phyloP scores from a whole-genome alignment of 2,113 vertebrate genomes.

The Ploceus nigricollis region DNA sequence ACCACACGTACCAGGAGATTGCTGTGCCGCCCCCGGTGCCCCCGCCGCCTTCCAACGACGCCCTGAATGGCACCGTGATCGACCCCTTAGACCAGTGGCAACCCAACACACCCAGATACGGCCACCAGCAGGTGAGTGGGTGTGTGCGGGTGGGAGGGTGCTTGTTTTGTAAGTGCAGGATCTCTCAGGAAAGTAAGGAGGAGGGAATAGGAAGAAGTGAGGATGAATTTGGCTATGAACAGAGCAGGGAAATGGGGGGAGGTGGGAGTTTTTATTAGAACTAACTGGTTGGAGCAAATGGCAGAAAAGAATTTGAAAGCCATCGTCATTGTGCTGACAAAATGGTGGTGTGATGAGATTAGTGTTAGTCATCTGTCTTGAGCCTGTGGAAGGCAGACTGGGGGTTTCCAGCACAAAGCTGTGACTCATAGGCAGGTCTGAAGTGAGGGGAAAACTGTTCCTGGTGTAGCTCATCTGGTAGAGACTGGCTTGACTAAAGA shows the following conservation, averaged over 20 bases:
- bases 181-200: not conserved
- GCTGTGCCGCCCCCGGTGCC: conserved; percentile 84
- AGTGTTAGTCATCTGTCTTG: conserved; percentile 58
- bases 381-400: not conserved
- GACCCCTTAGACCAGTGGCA: conserved; percentile 81
- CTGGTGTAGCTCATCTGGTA: not conserved
- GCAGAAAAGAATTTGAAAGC: not conserved
- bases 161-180: not conserved
- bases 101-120: conserved; percentile 69
- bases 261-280: not conserved
- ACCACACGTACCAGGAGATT: conserved; percentile 86
- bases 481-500: not conserved
- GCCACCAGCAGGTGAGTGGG: conserved; percentile 81
- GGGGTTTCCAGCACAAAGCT: conserved; percentile 24
- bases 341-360: conserved; percentile 2
- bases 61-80: conserved; percentile 86
- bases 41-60: conserved; percentile 84
- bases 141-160: accelerated
- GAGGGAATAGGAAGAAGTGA: not conserved
- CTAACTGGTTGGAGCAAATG: not conserved
- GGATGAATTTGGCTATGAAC: not conserved
- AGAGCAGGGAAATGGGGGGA: not conserved
- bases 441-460: not conserved
- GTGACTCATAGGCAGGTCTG: not conserved
- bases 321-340: not conserved